Evolutionary conservation across 2,888 invertebrate species (phyloP).

Genomic region (Nemoura dubitans): DNA sequence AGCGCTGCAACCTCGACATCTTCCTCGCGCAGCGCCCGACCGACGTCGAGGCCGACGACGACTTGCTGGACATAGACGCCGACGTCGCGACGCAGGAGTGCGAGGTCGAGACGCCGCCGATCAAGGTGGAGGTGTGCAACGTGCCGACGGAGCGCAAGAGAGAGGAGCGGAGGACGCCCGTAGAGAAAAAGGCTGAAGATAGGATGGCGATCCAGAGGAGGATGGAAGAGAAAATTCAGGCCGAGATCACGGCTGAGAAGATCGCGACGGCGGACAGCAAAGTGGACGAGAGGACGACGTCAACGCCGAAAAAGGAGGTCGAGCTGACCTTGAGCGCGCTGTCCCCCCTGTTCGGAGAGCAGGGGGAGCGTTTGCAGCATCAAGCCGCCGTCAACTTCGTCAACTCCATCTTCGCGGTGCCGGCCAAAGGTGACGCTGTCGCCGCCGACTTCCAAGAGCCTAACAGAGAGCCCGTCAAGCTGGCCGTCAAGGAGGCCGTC

Average conservation of each 20-base stretch:
- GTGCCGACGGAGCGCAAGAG: neutral
- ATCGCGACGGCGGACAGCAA: neutral
- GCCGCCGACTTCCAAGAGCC: neutral
- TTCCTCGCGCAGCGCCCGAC: conserved; percentile 64
- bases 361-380: neutral
- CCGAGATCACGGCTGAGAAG: neutral
- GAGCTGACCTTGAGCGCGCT: neutral
- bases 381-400: conserved; percentile 27
- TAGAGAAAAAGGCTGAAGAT: no score
- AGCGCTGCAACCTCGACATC: conserved; percentile 57
- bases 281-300: neutral
- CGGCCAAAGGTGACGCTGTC: neutral
- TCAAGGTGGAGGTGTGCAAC: neutral
- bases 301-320: neutral
- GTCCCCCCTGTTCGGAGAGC: neutral
- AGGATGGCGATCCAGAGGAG: no score
- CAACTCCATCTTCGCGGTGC: conserved; percentile 14
- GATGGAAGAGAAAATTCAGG: neutral
- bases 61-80: neutral
- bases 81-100: neutral
- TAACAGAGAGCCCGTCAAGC: neutral
- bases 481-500: neutral
- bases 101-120: neutral
- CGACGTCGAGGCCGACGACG: conserved; percentile 54
- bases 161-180: neutral